phyloP scores from a whole-genome alignment of 2,113 vertebrate genomes.

The Charadrius vociferus region DNA sequence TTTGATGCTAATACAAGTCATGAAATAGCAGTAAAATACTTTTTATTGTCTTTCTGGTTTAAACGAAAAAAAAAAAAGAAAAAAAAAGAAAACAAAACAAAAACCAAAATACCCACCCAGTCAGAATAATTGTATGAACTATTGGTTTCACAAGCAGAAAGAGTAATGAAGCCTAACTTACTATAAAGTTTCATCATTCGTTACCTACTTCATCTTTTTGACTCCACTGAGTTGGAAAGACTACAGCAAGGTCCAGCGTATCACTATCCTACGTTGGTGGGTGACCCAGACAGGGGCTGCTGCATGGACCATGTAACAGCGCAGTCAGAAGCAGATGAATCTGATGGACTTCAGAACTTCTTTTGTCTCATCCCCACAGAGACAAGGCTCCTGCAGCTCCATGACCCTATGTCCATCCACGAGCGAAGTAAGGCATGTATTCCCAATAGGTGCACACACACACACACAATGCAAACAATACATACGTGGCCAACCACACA shows the following conservation, averaged over 20 bases:
- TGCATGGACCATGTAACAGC: accelerated
- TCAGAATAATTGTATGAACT: background rate
- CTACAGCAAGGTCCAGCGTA: background rate
- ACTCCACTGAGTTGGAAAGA: background rate
- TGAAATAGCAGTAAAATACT: background rate
- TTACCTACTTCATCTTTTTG: background rate
- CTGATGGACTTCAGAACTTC: background rate
- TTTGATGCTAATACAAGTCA: background rate
- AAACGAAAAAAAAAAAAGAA: background rate
- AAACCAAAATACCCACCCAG: accelerated
- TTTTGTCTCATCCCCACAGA: background rate
- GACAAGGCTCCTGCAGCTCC: background rate
- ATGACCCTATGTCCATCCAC: background rate
- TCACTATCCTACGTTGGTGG: background rate
- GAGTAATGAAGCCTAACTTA: background rate
- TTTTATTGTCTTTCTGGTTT: background rate
- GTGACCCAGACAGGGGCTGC: background rate
- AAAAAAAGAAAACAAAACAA: background rate
- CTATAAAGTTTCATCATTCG: background rate
- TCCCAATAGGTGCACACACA: background rate
- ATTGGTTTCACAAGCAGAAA: background rate
- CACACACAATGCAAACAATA: accelerated
- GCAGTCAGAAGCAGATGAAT: background rate
- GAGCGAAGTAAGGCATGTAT: accelerated
- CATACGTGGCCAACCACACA: accelerated